These are phyloP conservation scores for Morpho helenor DNA, from an alignment of 2,888 invertebrate genomes.

Conservation along the genomic window DNA sequence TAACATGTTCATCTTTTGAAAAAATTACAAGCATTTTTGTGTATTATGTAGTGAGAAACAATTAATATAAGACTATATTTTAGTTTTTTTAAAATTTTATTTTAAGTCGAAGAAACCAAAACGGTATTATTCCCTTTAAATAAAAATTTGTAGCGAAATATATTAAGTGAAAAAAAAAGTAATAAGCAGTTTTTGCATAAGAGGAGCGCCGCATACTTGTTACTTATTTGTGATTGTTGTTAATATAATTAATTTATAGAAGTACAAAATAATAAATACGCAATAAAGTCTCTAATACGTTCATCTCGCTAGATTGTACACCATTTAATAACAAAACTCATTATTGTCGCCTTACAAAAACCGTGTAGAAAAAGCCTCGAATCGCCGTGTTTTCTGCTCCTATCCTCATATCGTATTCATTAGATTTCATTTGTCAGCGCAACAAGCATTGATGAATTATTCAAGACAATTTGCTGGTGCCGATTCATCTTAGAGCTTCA, in stretches of 20 bases:
- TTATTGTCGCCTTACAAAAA: constrained; percentile 27
- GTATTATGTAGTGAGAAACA: no score
- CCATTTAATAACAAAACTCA: constrained; percentile 16
- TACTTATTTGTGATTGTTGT: no score
- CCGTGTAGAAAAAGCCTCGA: constrained; percentile 29
- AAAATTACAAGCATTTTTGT: no score
- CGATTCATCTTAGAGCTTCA: constrained; percentile 46
- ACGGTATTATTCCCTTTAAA: no score
- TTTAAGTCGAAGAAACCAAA: no score
- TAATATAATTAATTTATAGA: neutral
- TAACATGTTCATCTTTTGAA: no score
- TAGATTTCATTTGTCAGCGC: constrained; percentile 74
- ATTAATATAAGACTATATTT: no score
- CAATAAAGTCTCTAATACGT: neutral
- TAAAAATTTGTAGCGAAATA: no score
- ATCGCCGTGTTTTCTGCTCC: constrained; percentile 43
- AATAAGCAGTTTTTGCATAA: no score
- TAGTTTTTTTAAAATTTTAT: no score
- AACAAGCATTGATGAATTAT: constrained; percentile 71
- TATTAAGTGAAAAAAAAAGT: no score
- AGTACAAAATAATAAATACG: neutral
- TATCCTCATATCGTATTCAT: constrained; percentile 71
- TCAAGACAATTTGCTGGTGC: constrained; percentile 68
- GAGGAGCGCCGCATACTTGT: no score
- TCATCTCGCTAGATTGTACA: neutral